Evolutionary conservation across 2,113 vertebrate genomes (phyloP).

Genomic region (Butorides virescens): DNA sequence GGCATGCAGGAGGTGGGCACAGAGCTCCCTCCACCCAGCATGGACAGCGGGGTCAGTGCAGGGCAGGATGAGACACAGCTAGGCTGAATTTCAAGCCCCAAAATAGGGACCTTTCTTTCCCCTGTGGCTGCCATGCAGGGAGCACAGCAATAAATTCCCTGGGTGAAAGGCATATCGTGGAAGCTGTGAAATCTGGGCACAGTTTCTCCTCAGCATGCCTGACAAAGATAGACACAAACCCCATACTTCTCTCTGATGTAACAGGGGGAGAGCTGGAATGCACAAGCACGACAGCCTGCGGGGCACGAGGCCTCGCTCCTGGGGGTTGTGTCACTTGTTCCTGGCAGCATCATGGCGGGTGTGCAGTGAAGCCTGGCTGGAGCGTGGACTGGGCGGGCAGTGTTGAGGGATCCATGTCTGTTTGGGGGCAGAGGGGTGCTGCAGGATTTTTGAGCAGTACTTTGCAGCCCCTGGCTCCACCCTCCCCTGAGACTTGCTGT

Average conservation of each 20-base stretch:
- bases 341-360: not conserved
- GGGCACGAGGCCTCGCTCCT: not conserved
- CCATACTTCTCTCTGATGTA: not conserved
- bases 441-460: not conserved
- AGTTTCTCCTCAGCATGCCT: not conserved
- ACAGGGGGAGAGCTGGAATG: not conserved
- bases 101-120: not conserved
- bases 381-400: accelerated
- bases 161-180: not conserved
- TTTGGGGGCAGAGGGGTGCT: too few species aligned
- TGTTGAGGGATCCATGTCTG: not conserved
- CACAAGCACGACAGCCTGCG: not conserved
- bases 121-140: not conserved
- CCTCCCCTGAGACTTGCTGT: not conserved
- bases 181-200: slow-evolving; percentile 7
- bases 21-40: not conserved
- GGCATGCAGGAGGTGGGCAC: accelerated
- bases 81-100: not conserved
- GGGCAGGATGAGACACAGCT: not conserved
- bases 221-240: not conserved
- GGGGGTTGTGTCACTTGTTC: accelerated
- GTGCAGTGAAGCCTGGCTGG: not conserved
- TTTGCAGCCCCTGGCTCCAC: accelerated
- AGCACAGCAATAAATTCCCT: not conserved
- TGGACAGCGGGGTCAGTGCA: accelerated